Evolutionary conservation across 2,888 invertebrate species (phyloP).

Genomic region (Phrixothrix hirtus): DNA sequence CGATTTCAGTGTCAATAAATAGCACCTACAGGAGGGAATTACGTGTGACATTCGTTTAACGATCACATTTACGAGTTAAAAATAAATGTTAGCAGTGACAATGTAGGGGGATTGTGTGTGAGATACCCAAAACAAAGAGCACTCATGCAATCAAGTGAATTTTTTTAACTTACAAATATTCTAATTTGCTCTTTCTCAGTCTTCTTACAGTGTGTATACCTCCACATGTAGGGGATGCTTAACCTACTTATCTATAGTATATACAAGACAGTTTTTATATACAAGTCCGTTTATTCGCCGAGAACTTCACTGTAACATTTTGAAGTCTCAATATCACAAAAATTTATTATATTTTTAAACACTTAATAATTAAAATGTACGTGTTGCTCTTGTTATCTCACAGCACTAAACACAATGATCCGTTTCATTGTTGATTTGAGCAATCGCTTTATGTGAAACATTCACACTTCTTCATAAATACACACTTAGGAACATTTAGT

Average conservation of each 20-base stretch:
- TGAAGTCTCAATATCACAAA: conserved; percentile 30
- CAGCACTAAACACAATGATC: conserved; percentile 32
- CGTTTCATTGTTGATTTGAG: conserved; percentile 30
- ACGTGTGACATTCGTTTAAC: conserved; percentile 29
- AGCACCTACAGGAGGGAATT: conserved; percentile 33
- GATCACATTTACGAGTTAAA: conserved; percentile 29
- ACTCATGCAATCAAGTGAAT: conserved; percentile 28
- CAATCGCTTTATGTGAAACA: conserved; percentile 17
- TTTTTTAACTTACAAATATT: conserved; percentile 41
- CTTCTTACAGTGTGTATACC: conserved; percentile 53
- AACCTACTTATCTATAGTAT: conserved; percentile 39
- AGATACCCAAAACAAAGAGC: conserved; percentile 25
- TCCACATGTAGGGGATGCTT: conserved; percentile 37
- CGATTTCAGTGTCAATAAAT: conserved; percentile 30
- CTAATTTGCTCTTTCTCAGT: conserved; percentile 45
- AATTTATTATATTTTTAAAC: conserved; percentile 29
- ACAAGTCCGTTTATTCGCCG: conserved; percentile 32
- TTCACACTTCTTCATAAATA: conserved; percentile 15
- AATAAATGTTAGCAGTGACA: conserved; percentile 23
- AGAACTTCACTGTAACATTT: conserved; percentile 23
- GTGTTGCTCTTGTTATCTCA: conserved; percentile 27
- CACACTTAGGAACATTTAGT: conserved; percentile 36
- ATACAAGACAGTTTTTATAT: conserved; percentile 34
- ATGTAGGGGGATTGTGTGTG: conserved; percentile 18
- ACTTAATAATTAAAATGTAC: conserved; percentile 11